Base-by-base conservation (phyloP, 2,888 invertebrate genomes). In the Tachystola acroxantha region DNA sequence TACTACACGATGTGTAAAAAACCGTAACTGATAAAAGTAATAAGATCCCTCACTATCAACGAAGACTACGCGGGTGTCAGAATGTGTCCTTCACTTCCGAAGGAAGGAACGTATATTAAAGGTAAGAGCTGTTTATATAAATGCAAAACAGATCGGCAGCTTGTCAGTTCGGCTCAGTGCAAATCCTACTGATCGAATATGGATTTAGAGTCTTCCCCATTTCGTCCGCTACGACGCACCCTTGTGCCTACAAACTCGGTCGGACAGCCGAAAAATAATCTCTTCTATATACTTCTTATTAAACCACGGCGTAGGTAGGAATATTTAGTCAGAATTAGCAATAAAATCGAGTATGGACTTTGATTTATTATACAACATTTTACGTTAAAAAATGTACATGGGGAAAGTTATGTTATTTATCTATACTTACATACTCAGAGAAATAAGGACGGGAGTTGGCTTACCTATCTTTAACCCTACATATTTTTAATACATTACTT, bases 61-160 rank as follows among this genome's bases (percentile, higher is more conserved):
- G n/a, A 10, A 32, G 20, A 20, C 25, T 20, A 19, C 27, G 14
- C n/a, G n/a, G 9, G 7, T 11, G 34, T 43, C 42, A 38, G 41
- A 49, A 52, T 49, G 43, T 45, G 48, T 56, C 57, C 63, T 65
- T 66, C 66, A 61, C 53, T 48, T 56, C 46, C 54, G n/a, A n/a
- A n/a, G n/a, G 47, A 57, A 53, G 57, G 57, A 55, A 50, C 70
- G 62, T 68, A 73, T 75, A 77, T 77, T 74, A 73, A 68, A 78
- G 74, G 76, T 77, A 68, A 71, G 70, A 76, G 75, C 73, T 85
- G 82, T 86, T 86, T 86, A 86, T 86, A 82, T 86, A 86, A 84
- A 86, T 85, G 86, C 86, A 86, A 86, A 86, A 73, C 79, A 85
- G 86, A 75, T 82, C 82, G 77, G 75, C 73, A 75, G 79, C 81